phyloP scores from a whole-genome alignment of 2,113 vertebrate genomes.

The Nerophis ophidion region DNA sequence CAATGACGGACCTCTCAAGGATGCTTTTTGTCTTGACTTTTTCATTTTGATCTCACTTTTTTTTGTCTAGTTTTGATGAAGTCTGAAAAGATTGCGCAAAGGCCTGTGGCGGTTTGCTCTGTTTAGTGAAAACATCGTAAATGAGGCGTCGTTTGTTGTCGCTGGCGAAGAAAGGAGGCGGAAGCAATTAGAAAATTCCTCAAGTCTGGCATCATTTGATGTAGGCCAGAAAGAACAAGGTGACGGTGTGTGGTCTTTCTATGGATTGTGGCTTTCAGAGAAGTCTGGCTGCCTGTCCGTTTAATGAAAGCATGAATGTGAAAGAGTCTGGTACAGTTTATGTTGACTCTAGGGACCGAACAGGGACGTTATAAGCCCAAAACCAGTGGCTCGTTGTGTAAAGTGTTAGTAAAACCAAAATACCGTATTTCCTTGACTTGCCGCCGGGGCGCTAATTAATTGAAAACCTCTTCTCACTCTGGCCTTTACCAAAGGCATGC shows the following conservation, averaged over 20 bases:
- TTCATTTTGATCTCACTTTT: constrained; percentile 25
- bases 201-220: constrained; percentile 42
- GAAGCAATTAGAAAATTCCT: constrained; percentile 28
- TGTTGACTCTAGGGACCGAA: constrained; percentile 13
- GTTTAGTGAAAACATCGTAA: constrained; percentile 25
- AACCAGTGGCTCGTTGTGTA: no score
- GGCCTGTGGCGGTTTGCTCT: constrained; percentile 24
- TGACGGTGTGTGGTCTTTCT: constrained; percentile 50
- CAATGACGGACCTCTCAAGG: constrained; percentile 45
- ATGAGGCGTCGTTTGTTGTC: constrained; percentile 1
- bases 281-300: constrained; percentile 47
- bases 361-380: not conserved
- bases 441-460: no score
- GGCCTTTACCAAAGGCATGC: no score
- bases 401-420: no score
- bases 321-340: constrained; percentile 25
- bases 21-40: constrained; percentile 28
- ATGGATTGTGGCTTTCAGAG: constrained; percentile 43
- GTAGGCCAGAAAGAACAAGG: constrained; percentile 56
- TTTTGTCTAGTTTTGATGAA: constrained; percentile 33
- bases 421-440: no score
- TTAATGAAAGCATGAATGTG: constrained; percentile 54
- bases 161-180: constrained; percentile 21
- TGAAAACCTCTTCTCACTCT: no score
- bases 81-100: constrained; percentile 35